Base-by-base conservation (phyloP, 1,140 invertebrate species). In the Tetragnatha versicolor region DNA sequence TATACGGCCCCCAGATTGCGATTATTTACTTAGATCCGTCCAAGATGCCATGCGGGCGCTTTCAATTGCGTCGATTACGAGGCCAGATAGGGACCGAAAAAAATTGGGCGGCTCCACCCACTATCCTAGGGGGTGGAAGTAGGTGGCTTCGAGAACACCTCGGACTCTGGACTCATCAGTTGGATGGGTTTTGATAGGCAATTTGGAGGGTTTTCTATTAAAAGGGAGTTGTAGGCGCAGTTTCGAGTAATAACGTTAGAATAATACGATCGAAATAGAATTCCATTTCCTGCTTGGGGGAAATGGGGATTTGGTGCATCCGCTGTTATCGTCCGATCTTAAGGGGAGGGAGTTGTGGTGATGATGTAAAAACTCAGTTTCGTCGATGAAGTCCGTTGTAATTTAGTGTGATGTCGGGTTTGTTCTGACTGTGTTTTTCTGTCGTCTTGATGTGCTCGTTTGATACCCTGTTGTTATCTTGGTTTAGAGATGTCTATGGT, bases 11-110 rank as follows among this genome's bases (percentile, higher is more conserved):
- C 55, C 1, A 14, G 10, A 27, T 20, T 29, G 7, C 14, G 42
- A 68, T 49, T 68, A 68, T 68, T 68, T 68, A 68, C 63, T 68
- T 20, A 14, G 60, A 63, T 63, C 42, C 27, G 29, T 45, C 42
- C 14, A 9, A 17, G 33, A 63, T 63, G 35, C n/a, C 14, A 63
- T 39, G 31, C 27, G 63, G 63, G 25, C 12, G 29, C 63, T 49
- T 68, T 68, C 63, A 68, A 68, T 68, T 68, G 63, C 42, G 6
- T 25, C 25, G 42, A 68, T 68, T 68, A 68, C 22, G 63, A 29
- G 27, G n/a, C 20, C 25, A 47, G 63, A 68, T 68, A 68, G 49
- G 63, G 49, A 31, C 25, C 49, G n/a, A n/a, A n/a, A 68, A 68
- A 68, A 68, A 49, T 68, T 25, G 42, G 6, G 12, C 42, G 25